phyloP scores from a whole-genome alignment of 2,888 invertebrate species.

The Diadromus collaris region DNA sequence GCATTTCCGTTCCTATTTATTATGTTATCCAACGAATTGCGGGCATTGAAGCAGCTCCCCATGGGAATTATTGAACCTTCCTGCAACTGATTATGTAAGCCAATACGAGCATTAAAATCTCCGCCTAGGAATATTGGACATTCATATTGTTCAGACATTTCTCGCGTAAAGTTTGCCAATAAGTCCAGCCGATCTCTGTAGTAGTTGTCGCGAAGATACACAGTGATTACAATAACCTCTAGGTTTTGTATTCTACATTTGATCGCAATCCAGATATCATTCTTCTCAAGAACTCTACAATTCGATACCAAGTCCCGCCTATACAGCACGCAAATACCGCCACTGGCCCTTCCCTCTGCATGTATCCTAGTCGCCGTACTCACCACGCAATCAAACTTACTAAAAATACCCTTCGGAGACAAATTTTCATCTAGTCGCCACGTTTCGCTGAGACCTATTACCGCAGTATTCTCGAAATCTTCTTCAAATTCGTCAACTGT shows the following conservation, averaged over 20 bases:
- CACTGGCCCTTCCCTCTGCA: constrained; percentile 36
- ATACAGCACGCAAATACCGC: constrained; percentile 36
- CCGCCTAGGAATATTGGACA: neutral
- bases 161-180: neutral
- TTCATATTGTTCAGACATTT: neutral
- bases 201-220: neutral
- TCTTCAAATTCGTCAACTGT: neutral
- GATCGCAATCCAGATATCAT: neutral
- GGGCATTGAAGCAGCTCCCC: neutral
- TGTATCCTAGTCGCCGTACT: constrained; percentile 6
- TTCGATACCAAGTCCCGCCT: neutral
- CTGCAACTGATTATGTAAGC: neutral
- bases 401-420: neutral
- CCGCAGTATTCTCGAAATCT: neutral
- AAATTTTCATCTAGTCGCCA: neutral
- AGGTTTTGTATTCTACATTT: neutral
- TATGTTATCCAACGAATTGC: neutral
- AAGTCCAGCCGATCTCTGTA: neutral
- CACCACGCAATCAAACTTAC: neutral
- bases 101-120: neutral
- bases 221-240: neutral
- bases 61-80: neutral
- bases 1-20: neutral
- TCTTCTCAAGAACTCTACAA: neutral
- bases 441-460: neutral